phyloP scores from a whole-genome alignment of 1,140 invertebrate genomes.

The Dufourea novaeangliae region DNA sequence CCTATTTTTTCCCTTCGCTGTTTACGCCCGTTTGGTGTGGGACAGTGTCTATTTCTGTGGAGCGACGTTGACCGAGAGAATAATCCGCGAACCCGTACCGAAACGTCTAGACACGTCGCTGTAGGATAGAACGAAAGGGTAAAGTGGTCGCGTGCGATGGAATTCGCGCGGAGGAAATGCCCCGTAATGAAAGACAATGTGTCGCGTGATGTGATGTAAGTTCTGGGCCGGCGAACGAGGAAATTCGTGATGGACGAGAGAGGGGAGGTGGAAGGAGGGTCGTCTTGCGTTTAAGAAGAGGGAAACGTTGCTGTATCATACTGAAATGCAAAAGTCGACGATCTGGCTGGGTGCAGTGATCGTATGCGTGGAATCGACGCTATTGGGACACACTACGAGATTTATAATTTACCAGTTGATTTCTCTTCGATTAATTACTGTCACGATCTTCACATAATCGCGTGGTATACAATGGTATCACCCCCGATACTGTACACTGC shows the following conservation, averaged over 20 bases:
- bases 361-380: neutral
- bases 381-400: neutral
- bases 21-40: too few species aligned
- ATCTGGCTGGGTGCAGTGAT: neutral
- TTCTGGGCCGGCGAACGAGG: conserved; percentile 14
- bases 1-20: neutral
- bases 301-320: conserved; percentile 1
- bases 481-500: too few species aligned
- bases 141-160: conserved; percentile 14
- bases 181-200: conserved; percentile 31
- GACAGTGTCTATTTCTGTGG: too few species aligned
- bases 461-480: too few species aligned
- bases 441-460: too few species aligned
- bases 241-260: conserved; percentile 16
- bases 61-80: too few species aligned
- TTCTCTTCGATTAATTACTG: too few species aligned
- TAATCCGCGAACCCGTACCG: too few species aligned
- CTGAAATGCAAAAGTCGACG: too few species aligned
- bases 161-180: conserved; percentile 34
- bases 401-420: too few species aligned
- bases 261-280: neutral
- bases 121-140: conserved; percentile 9
- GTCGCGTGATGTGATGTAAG: conserved; percentile 21
- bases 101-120: neutral
- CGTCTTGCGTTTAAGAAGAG: neutral